Evolutionary conservation across 2,113 vertebrate genomes (phyloP).

Genomic region (Delphinus delphis): DNA sequence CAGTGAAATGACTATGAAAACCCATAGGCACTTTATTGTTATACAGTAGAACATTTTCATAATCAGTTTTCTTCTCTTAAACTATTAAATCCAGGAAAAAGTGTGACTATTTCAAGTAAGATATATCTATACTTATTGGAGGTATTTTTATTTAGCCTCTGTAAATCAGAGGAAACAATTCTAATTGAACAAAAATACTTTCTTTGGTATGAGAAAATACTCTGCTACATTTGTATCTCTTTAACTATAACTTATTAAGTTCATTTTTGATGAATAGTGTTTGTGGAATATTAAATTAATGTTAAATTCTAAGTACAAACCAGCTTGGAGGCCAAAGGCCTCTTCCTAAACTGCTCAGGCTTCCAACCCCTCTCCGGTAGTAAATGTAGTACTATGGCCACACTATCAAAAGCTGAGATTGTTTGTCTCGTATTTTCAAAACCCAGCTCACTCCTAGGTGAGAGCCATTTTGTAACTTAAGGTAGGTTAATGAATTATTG

Average conservation of each 20-base stretch:
- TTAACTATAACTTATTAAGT: not conserved
- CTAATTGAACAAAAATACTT: not conserved
- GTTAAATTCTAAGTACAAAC: not conserved
- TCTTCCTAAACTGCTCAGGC: not conserved
- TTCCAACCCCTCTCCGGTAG: not conserved
- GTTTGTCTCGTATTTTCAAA: not conserved
- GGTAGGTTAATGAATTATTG: not conserved
- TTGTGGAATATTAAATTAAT: not conserved
- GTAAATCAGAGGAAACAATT: not conserved
- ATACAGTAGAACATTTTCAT: not conserved
- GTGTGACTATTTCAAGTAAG: not conserved
- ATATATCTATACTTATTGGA: not conserved
- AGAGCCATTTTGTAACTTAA: not conserved
- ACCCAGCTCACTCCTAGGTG: not conserved
- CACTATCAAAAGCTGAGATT: not conserved
- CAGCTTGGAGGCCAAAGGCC: not conserved
- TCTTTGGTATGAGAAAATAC: not conserved
- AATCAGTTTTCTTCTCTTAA: not conserved
- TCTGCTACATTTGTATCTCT: not conserved
- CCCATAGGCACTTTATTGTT: not conserved
- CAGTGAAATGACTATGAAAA: not conserved
- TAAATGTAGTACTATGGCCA: too few relatives aligned
- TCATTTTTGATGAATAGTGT: not conserved
- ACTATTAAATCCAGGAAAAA: not conserved
- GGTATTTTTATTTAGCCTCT: not conserved